phyloP scores from a whole-genome alignment of 35 echinoderm and acorn worm species.

The Ophiothrix spiculata region DNA sequence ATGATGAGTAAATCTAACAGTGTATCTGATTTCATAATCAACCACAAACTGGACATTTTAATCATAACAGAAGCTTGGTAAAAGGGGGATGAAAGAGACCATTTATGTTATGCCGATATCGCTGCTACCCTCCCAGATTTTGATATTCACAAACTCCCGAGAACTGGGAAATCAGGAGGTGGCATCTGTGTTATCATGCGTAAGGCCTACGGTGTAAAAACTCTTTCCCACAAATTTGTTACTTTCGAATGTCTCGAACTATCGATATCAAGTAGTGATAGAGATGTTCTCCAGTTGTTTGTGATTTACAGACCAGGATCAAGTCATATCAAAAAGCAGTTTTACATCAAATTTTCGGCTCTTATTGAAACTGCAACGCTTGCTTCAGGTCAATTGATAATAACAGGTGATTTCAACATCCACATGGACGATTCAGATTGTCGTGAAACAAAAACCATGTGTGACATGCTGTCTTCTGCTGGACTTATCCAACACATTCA shows the following conservation, averaged over 20 bases:
- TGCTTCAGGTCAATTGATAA: background rate
- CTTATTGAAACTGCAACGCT: background rate
- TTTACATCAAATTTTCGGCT: background rate
- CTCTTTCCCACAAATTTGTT: background rate
- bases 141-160: background rate
- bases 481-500: background rate
- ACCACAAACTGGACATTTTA: background rate
- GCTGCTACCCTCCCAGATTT: background rate
- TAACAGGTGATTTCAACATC: background rate
- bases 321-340: background rate
- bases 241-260: constrained; percentile 3
- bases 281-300: background rate
- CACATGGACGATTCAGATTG: background rate
- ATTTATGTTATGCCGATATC: background rate
- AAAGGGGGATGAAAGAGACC: background rate
- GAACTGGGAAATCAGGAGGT: constrained; percentile 2
- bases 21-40: constrained; percentile 7
- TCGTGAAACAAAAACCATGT: background rate
- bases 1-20: background rate
- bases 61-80: background rate
- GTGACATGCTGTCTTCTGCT: background rate
- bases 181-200: constrained; percentile 13
- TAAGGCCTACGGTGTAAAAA: background rate
- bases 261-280: background rate
- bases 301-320: background rate